Base-by-base conservation (phyloP, 2,888 invertebrate genomes). In the Schizaphis graminum region DNA sequence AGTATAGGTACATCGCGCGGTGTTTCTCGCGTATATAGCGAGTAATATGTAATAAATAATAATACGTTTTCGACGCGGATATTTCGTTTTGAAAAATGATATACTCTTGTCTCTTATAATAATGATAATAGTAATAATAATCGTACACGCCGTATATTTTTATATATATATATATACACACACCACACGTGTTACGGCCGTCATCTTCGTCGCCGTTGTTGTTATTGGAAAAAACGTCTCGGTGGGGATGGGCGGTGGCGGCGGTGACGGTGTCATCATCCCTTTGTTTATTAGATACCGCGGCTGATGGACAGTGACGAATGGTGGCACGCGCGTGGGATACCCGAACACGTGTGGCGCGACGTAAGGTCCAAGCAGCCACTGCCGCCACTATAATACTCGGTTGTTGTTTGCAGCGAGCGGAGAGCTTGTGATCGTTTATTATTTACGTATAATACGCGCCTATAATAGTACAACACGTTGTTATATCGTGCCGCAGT, bases 241-340 rank as follows among this genome's bases (percentile, higher is more conserved):
- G 61, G 21, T 67, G 41, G 67, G 67, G 10, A 44, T 88, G 35
- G 77, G 67, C n/a, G 57, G 26, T 7, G 57, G 26, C 61, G 61
- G 10, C 28, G 61, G 11, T 8, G 77, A 77, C 21, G 21, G 35
- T 77, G 77, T 77, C 77, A 35, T 93, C 92, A 26, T 93, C 88
- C 77, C n/a, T 77, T 93, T 93, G 92, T 93, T 93, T 93, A 93
- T 93, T 88, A 93, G 88, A 93, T 89, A 89, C 77, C 41, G 44
- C 67, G 44, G 89, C 57, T 93, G 94, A 94, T 91, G 91, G 94
- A 94, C 94, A 94, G 94, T 94, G 94, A 94, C 94, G 94, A 87
- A 94, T 94, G 94, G 85, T 90, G 61, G 94, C 94, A 94, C 94
- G 94, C 94, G 91, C 94, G 94, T 94, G 94, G 90, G 90, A 90